phyloP scores from a whole-genome alignment of 2,113 vertebrate species.

The Meles meles region DNA sequence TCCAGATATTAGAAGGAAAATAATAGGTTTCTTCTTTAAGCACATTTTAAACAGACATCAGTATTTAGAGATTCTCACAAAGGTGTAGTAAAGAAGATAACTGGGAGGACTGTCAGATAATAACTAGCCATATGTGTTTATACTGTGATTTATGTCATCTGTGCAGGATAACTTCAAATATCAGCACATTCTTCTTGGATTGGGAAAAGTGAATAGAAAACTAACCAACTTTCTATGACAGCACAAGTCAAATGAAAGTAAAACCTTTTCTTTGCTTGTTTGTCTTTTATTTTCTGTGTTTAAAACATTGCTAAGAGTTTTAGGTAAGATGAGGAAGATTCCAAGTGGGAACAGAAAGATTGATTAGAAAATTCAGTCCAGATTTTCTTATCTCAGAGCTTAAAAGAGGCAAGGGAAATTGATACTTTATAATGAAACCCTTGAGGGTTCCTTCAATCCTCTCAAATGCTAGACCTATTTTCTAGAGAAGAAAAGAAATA shows the following conservation, averaged over 20 bases:
- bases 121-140: not conserved
- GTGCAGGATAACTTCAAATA: not conserved
- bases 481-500: not conserved
- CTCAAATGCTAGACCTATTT: not conserved
- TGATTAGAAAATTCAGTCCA: not conserved
- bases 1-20: not conserved
- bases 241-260: not conserved
- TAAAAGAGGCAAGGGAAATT: not conserved
- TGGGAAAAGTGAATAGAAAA: not conserved
- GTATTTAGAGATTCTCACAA: conserved; percentile 12
- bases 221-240: not conserved
- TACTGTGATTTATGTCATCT: not conserved
- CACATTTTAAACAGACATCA: not conserved
- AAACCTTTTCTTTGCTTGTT: not conserved
- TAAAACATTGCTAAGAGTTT: not conserved
- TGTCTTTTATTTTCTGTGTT: not conserved
- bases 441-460: not conserved
- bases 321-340: not conserved
- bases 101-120: not conserved
- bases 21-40: not conserved
- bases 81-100: not conserved
- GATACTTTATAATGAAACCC: not conserved
- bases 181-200: not conserved
- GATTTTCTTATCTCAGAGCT: not conserved
- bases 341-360: not conserved